Conservation (phyloP, 2,113 vertebrate genomes). For the Spea bombifrons region DNA sequence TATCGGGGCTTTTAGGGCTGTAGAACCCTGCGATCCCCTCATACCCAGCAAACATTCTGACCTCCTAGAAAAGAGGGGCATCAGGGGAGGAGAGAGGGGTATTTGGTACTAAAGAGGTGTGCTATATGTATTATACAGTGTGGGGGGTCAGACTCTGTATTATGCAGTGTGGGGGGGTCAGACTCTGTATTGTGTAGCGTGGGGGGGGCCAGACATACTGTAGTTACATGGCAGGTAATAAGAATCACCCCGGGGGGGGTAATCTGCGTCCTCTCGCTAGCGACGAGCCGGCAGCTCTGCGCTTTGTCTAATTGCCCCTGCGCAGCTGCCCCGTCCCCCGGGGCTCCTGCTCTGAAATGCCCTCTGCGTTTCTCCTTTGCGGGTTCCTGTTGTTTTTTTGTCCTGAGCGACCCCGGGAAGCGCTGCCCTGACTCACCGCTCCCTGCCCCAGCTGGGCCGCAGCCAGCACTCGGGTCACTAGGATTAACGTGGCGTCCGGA, state of each 20-base stretch:
- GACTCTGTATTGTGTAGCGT: too few relatives aligned
- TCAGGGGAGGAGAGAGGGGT: too few relatives aligned
- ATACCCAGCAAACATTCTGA: too few relatives aligned
- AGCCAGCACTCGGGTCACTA: conserved; percentile 2
- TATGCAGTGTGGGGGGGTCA: background rate
- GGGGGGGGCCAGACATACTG: background rate
- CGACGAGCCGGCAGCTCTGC: background rate
- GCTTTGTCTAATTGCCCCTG: conserved; percentile 26
- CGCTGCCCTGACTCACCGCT: background rate
- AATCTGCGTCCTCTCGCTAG: conserved; percentile 15
- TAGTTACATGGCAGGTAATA: background rate
- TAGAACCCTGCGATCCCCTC: too few relatives aligned
- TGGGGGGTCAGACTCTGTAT: background rate
- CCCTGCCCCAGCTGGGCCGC: conserved; percentile 2
- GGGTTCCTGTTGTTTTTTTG: conserved; percentile 34
- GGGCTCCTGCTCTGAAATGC: conserved; percentile 32
- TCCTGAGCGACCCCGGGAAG: conserved; percentile 31
- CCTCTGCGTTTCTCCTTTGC: conserved; percentile 10
- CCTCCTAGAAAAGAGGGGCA: too few relatives aligned
- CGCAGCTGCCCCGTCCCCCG: conserved; percentile 34
- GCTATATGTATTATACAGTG: background rate
- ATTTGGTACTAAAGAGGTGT: too few relatives aligned
- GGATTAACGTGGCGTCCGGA: background rate
- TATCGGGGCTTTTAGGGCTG: too few relatives aligned
- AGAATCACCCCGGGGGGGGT: conserved; percentile 8